These are phyloP conservation scores for Mirza zaza DNA, from an alignment of 2,113 vertebrate genomes.

Conservation along the genomic window DNA sequence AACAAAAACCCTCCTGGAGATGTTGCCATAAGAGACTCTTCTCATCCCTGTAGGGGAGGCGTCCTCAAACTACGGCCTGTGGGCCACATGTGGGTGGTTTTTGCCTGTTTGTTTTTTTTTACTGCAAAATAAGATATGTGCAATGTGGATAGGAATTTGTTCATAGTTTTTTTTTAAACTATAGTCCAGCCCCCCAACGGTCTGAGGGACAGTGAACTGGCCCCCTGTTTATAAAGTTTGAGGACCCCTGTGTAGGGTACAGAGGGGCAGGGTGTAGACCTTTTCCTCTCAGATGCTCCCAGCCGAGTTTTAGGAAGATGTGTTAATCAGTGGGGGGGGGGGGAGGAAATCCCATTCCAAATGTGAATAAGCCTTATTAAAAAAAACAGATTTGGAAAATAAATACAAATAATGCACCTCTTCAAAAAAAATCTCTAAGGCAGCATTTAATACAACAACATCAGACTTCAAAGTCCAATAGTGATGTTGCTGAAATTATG, in stretches of 20 bases:
- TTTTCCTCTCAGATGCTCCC: neutral
- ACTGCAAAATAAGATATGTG: too few relatives aligned
- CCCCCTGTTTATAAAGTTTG: too few relatives aligned
- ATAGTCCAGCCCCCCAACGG: too few relatives aligned
- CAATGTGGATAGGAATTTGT: too few relatives aligned
- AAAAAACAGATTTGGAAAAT: conserved; percentile 37
- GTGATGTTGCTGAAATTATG: neutral
- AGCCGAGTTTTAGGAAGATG: neutral
- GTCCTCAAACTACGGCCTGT: too few relatives aligned
- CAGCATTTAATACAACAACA: neutral
- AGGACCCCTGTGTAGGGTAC: neutral
- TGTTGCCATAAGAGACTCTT: accelerated
- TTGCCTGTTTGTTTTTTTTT: too few relatives aligned
- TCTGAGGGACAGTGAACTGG: too few relatives aligned
- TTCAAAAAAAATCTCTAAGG: neutral
- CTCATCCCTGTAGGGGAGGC: neutral
- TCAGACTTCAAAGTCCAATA: neutral
- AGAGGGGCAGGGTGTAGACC: neutral
- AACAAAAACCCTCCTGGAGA: neutral
- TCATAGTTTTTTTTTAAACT: too few relatives aligned
- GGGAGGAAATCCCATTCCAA: neutral
- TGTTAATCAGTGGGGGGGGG: neutral
- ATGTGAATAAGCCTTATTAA: neutral
- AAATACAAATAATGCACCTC: neutral
- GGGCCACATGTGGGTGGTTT: too few relatives aligned